A percentile compares a stretch with the other conserved stretches of the same genome.
Conservation (phyloP, 1,140 invertebrate species). For the Magallana angulata region DNA sequence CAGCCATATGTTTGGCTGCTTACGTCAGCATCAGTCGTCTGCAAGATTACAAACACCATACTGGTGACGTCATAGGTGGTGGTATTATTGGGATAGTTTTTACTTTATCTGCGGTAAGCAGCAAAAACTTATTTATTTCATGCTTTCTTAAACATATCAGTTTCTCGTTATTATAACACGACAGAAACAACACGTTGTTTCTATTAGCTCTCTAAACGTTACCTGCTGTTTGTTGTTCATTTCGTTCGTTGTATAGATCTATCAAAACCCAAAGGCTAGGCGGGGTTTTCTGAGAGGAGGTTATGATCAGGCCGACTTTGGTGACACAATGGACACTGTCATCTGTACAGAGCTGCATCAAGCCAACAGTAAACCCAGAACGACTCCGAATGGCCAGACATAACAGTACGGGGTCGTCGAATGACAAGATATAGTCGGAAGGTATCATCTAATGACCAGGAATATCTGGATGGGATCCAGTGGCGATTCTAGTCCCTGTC, state of each 20-base stretch:
- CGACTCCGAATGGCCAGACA: background rate
- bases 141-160: too few species aligned
- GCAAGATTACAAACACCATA: conserved; percentile 49
- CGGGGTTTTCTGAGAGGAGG: background rate
- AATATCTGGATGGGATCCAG: too few species aligned
- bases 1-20: conserved; percentile 21
- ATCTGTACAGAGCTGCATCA: background rate
- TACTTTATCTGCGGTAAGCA: conserved; percentile 34
- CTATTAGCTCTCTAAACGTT: too few species aligned
- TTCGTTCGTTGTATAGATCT: background rate
- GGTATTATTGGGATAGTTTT: conserved; percentile 32
- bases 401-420: background rate
- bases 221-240: too few species aligned
- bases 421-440: too few species aligned
- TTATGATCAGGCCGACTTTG: background rate
- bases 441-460: too few species aligned
- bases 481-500: too few species aligned
- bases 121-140: background rate
- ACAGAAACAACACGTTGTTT: too few species aligned
- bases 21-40: conserved; percentile 47
- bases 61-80: conserved; percentile 49
- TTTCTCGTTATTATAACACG: too few species aligned
- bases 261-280: background rate
- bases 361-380: background rate
- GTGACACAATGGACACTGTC: conserved; percentile 4